phyloP scores from a whole-genome alignment of 2,797 vertebrate species.

The Todus mexicanus region DNA sequence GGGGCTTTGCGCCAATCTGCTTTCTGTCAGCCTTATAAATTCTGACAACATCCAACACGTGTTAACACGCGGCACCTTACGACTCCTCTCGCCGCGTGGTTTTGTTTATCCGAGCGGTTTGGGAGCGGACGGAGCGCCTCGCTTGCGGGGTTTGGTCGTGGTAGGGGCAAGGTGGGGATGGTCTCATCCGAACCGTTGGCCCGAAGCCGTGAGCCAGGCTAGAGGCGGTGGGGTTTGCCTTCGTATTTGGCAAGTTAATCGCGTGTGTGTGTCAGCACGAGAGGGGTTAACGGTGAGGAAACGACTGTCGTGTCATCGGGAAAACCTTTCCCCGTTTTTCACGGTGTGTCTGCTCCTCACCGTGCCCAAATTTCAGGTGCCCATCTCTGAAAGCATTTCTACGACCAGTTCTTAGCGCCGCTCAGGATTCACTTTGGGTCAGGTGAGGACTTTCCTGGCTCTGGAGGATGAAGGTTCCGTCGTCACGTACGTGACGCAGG shows the following conservation, averaged over 20 bases:
- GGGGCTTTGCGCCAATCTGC: slow-evolving; percentile 51
- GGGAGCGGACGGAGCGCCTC: not conserved
- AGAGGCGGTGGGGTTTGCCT: too few species aligned
- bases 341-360: not conserved
- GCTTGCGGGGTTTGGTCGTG: not conserved
- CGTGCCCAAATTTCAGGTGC: not conserved
- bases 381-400: not conserved
- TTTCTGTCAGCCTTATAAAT: slow-evolving; percentile 39
- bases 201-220: not conserved
- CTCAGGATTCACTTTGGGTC: slow-evolving; percentile 2
- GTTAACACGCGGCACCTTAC: slow-evolving; percentile 25
- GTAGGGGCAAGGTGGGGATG: not conserved
- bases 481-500: not conserved
- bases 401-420: not conserved
- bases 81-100: not conserved
- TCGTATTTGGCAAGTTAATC: not conserved
- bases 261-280: too few species aligned
- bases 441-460: not conserved
- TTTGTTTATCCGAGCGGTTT: not conserved
- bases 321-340: not conserved
- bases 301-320: not conserved
- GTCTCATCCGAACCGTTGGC: not conserved
- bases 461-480: slow-evolving; percentile 20
- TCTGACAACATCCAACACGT: slow-evolving; percentile 36
- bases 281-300: not conserved